Conservation (phyloP, 2,113 vertebrate genomes). For the Otocyon megalotis region DNA sequence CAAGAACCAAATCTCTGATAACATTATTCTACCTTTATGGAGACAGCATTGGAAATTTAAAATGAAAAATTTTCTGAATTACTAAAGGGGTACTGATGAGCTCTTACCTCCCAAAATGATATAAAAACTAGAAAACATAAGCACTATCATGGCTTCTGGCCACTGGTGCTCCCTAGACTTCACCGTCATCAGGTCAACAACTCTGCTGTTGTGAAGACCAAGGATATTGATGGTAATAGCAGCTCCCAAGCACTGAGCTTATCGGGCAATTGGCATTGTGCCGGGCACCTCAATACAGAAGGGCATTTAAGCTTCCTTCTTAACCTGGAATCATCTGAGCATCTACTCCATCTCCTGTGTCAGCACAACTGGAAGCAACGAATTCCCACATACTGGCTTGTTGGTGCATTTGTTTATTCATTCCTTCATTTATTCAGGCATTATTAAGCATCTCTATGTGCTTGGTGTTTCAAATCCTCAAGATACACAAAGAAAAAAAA, state of each 20-base stretch:
- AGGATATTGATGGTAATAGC: background rate
- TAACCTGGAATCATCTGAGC: background rate
- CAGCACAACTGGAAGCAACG: background rate
- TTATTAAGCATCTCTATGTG: background rate
- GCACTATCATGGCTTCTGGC: background rate
- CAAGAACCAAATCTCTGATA: conserved; percentile 37
- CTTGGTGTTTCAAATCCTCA: background rate
- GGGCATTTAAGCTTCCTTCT: background rate
- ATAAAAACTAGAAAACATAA: background rate
- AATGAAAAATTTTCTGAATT: background rate
- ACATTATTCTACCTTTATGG: background rate
- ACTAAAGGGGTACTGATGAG: background rate
- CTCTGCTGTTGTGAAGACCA: background rate
- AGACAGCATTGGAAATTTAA: conserved; percentile 64
- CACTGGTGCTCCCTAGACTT: background rate
- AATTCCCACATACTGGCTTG: no score
- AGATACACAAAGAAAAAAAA: background rate
- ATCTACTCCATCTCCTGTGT: no score
- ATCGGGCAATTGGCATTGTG: accelerated
- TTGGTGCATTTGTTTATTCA: background rate
- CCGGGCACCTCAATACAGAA: no score
- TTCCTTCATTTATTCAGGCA: background rate
- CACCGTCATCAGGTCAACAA: background rate
- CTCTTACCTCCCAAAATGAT: conserved; percentile 38
- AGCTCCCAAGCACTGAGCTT: background rate